These are phyloP conservation scores for Acanthisitta chloris DNA, from an alignment of 2,113 vertebrate genomes.

Conservation along the genomic window DNA sequence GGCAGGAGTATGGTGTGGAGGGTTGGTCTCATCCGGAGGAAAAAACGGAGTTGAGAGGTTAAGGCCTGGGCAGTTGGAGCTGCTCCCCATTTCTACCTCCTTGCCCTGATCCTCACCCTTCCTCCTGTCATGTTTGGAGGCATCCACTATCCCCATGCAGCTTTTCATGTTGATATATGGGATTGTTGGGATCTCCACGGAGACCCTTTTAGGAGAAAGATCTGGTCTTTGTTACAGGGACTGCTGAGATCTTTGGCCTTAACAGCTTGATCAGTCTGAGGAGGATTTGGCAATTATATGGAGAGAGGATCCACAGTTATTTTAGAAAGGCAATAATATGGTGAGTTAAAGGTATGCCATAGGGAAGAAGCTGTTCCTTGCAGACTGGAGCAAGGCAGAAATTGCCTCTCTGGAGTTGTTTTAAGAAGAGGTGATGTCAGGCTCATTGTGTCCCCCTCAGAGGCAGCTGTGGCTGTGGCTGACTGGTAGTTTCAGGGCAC, in stretches of 20 bases:
- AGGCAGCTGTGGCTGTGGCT: fast-evolving
- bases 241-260: not conserved
- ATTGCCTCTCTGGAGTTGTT: not conserved
- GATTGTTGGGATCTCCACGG: not conserved
- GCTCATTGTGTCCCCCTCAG: not conserved
- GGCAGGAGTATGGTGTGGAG: not conserved
- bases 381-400: not conserved
- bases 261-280: not conserved
- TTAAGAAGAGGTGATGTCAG: not conserved
- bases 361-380: not conserved
- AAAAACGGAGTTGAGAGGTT: fast-evolving
- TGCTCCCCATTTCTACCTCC: not conserved
- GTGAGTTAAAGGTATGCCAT: not conserved
- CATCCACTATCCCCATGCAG: not conserved
- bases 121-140: not conserved
- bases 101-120: fast-evolving
- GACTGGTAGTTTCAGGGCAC: not conserved
- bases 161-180: not conserved
- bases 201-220: not conserved
- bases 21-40: not conserved
- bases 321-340: not conserved
- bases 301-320: not conserved
- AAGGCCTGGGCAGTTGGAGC: not conserved
- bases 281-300: not conserved
- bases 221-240: fast-evolving